A percentile compares a stretch with the other conserved stretches of the same genome.
These are phyloP conservation scores for Odontomachus brunneus DNA, from an alignment of 1,140 invertebrate species.

Conservation along the genomic window DNA sequence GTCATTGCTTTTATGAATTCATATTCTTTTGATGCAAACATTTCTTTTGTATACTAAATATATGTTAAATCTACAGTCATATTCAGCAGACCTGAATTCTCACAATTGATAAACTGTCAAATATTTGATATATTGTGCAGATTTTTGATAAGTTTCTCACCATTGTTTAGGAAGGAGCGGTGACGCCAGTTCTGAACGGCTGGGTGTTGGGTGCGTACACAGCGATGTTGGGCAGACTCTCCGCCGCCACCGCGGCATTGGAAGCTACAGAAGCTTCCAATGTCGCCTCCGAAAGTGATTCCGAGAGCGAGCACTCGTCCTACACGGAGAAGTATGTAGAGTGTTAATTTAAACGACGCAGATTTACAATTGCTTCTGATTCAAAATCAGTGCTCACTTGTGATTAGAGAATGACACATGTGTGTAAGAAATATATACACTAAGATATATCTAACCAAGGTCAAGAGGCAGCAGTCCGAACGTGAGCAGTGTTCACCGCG, in stretches of 20 bases:
- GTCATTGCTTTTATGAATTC: slow-evolving; percentile 11
- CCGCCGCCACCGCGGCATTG: slow-evolving; percentile 82
- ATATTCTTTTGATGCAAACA: too few relatives aligned
- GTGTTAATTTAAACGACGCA: not conserved
- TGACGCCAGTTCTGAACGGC: slow-evolving; percentile 81
- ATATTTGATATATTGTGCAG: too few relatives aligned
- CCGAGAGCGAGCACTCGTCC: slow-evolving; percentile 83
- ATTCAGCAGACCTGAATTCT: not conserved
- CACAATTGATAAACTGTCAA: not conserved
- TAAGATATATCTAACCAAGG: slow-evolving; percentile 61
- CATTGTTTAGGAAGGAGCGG: slow-evolving; percentile 77
- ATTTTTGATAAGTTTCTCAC: not conserved
- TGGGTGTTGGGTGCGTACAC: slow-evolving; percentile 84
- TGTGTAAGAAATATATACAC: too few relatives aligned
- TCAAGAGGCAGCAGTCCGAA: slow-evolving; percentile 82
- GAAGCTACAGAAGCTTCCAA: slow-evolving; percentile 81
- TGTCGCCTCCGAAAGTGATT: slow-evolving; percentile 82
- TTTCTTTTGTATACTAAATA: too few relatives aligned
- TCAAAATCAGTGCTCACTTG: not conserved
- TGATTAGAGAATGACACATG: too few relatives aligned
- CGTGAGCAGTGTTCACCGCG: slow-evolving; percentile 72
- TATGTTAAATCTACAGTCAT: too few relatives aligned
- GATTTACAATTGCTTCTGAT: not conserved
- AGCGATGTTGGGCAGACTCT: slow-evolving; percentile 83
- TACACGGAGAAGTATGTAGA: slow-evolving; percentile 79